Conservation (phyloP, 1,140 invertebrate species). For the Drosophila burlai region DNA sequence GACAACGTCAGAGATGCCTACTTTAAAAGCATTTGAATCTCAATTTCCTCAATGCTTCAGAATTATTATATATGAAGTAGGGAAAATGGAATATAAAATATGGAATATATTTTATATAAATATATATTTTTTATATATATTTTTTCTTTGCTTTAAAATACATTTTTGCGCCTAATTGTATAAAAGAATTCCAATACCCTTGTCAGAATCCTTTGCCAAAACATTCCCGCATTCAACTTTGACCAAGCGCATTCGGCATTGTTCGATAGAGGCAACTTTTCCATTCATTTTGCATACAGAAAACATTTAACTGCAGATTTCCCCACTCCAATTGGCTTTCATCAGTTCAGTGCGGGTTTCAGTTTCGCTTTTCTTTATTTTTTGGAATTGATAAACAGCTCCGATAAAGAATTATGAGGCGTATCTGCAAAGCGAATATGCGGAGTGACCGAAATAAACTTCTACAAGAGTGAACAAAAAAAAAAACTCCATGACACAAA, state of each 20-base stretch:
- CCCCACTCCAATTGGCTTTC: slow-evolving; percentile 20
- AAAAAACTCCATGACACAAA: slow-evolving; percentile 22
- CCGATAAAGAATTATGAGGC: slow-evolving; percentile 63
- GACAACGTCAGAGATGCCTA: neutral
- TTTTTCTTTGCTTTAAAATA: no score
- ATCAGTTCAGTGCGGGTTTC: slow-evolving; percentile 19
- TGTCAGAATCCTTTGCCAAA: slow-evolving; percentile 24
- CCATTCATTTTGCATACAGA: slow-evolving; percentile 50
- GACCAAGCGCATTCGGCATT: slow-evolving; percentile 26
- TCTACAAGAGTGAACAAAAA: slow-evolving; percentile 41
- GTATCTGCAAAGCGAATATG: slow-evolving; percentile 46
- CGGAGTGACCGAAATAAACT: slow-evolving; percentile 48
- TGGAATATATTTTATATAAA: neutral
- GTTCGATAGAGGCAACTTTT: slow-evolving; percentile 28
- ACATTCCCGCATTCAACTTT: slow-evolving; percentile 36
- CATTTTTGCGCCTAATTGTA: neutral
- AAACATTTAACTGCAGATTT: slow-evolving; percentile 46
- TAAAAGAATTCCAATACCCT: neutral
- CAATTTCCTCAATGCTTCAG: no score
- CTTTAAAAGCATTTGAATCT: neutral
- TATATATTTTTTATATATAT: no score
- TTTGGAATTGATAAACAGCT: slow-evolving; percentile 63
- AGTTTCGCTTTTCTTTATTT: slow-evolving; percentile 12
- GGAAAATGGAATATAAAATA: neutral
- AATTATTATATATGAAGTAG: no score